Evolutionary conservation across 2,113 vertebrate species (phyloP), one percentile per base, ranked within the genome.

Genomic region (Eudyptes chrysolophus): DNA sequence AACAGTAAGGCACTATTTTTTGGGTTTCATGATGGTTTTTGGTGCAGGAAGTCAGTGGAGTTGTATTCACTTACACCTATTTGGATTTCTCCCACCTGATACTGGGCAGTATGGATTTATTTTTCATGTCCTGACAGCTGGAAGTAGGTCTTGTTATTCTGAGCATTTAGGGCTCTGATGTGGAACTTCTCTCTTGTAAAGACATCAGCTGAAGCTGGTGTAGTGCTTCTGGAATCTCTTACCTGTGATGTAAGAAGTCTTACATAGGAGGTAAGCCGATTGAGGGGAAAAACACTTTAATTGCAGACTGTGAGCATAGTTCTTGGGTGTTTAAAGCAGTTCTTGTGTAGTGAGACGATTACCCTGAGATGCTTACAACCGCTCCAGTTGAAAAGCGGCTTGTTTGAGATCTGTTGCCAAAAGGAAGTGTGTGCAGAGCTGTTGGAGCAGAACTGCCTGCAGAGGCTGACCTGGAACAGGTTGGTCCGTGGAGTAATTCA

Each of bases 351-450:
- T 19, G n/a, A 46, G 40, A 24, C 26, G 19, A 13, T 52, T 32
- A n/a, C 26, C 17, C 46, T 2, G 16, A 44, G 46, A 24, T 8
- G 4, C 36, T 61, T 14, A 22, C 0, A 25, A 18, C 7, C 0
- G 0, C 32, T 72, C 17, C 8, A 12, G 29, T 3, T 57, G 51
- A 40, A 83, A 25, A 36, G 20, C 21, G 34, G 21, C 27, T 65
- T 24, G 0, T 65, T 2, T 65, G 29, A 75, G 38, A 15, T 7
- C 24, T 9, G 5, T 1, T 74, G 40, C 29, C 40, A 32, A 49
- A 62, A 58, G 36, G 36, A 42, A 54, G 29, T 25, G 17, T 17
- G 6, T 44, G 70, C 27, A 75, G 55, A 38, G 64, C 5, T 83
- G 36, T 30, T 79, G 79, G 40, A 46, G 46, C 49, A 81, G 60